Conservation (phyloP, 2,797 vertebrate species). For the Myiothlypis chrysogaster region DNA sequence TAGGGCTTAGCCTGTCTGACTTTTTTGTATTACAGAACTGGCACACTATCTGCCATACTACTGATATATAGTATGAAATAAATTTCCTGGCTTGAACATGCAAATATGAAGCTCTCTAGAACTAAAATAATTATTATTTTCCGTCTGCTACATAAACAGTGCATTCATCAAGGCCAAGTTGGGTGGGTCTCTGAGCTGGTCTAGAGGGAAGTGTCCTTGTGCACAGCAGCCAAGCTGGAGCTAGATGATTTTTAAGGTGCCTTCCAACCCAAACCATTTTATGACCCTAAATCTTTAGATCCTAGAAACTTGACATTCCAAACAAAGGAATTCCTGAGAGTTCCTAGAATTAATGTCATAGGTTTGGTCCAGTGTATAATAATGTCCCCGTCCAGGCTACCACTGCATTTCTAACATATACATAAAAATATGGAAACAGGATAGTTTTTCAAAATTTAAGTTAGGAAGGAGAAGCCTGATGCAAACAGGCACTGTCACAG, state of each 20-base stretch:
- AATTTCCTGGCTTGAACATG: background rate
- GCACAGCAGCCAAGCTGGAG: background rate
- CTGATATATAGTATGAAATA: background rate
- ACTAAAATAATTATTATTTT: background rate
- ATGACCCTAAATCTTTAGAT: background rate
- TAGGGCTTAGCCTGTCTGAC: background rate
- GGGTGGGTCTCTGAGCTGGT: background rate
- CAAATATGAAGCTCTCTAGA: background rate
- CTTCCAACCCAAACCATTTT: background rate
- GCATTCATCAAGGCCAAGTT: background rate
- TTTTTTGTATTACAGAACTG: background rate
- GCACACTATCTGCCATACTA: background rate
- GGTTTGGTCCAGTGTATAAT: background rate
- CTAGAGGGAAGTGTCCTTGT: background rate
- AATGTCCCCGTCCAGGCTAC: background rate
- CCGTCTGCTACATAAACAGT: background rate
- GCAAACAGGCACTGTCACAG: background rate
- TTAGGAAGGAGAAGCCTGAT: background rate
- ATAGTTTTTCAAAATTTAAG: background rate
- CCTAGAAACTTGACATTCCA: background rate
- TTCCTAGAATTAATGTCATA: background rate
- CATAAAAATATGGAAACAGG: accelerated
- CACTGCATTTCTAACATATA: background rate
- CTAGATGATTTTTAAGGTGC: background rate
- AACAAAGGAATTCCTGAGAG: background rate